A percentile compares a stretch with the other conserved stretches of the same genome.
phyloP scores from a whole-genome alignment of 2,113 vertebrate species.

The Amblyornis subalaris region DNA sequence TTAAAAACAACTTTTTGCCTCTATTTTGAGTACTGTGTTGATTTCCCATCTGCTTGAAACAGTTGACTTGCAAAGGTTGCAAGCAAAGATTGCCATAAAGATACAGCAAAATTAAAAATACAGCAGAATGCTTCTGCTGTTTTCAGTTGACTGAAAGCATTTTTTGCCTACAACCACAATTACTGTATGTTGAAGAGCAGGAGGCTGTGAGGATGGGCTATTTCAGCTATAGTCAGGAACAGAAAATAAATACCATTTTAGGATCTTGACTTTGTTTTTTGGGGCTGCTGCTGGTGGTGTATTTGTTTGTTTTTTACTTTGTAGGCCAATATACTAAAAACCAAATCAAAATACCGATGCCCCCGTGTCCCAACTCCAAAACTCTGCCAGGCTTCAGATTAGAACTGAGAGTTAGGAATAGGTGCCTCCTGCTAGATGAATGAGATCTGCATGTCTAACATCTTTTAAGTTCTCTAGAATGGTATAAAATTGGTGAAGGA shows the following conservation, averaged over 20 bases:
- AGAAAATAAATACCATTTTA: background rate
- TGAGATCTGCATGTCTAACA: background rate
- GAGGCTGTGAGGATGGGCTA: background rate
- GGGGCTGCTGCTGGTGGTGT: fast-evolving
- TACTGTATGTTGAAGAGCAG: background rate
- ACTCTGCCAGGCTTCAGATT: background rate
- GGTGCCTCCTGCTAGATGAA: background rate
- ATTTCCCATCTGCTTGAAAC: background rate
- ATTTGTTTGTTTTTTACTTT: background rate
- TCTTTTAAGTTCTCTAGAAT: background rate
- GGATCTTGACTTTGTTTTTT: background rate
- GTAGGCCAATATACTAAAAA: background rate
- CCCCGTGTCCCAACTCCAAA: background rate
- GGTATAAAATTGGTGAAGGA: background rate
- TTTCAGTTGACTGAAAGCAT: background rate
- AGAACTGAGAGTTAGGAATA: background rate
- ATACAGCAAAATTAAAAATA: background rate
- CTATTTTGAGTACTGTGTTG: background rate
- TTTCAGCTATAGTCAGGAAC: background rate
- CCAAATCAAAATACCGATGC: background rate
- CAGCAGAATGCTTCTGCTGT: background rate
- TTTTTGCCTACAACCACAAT: background rate
- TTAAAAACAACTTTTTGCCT: background rate
- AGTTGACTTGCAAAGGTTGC: background rate
- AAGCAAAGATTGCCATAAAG: background rate